These are phyloP conservation scores for Chloropsis hardwickii DNA, from an alignment of 2,113 vertebrate species.

Conservation along the genomic window DNA sequence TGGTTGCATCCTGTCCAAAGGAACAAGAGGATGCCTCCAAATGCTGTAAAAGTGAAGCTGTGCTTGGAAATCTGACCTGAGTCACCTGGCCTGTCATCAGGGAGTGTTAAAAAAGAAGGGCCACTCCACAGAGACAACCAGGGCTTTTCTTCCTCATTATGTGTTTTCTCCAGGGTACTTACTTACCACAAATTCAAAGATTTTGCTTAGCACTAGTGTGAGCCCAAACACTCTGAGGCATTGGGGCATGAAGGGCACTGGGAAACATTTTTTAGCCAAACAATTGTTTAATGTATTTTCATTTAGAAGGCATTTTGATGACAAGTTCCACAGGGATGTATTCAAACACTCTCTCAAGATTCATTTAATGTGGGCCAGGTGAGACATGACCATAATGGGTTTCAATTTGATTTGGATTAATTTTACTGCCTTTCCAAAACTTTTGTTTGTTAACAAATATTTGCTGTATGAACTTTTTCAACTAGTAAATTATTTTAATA, in stretches of 20 bases:
- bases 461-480: not conserved
- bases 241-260: not conserved
- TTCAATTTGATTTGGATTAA: not conserved
- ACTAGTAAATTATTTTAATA: not conserved
- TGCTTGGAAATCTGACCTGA: not conserved
- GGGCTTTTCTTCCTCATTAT: not conserved
- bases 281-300: not conserved
- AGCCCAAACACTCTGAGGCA: not conserved
- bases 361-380: not conserved
- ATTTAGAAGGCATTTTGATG: not conserved
- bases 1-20: fast-evolving
- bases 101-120: not conserved
- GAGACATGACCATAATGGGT: not conserved
- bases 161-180: not conserved
- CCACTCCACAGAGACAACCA: not conserved
- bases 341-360: not conserved
- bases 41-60: not conserved
- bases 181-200: not conserved
- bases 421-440: not conserved
- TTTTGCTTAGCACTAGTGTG: not conserved
- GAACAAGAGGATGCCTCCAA: not conserved
- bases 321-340: not conserved
- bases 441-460: not conserved
- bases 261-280: not conserved
- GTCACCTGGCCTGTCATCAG: not conserved